Percentiles rank a stretch among this genome's conserved stretches.
phyloP scores from a whole-genome alignment of 2,888 invertebrate genomes.

The Osmoderma eremita region DNA sequence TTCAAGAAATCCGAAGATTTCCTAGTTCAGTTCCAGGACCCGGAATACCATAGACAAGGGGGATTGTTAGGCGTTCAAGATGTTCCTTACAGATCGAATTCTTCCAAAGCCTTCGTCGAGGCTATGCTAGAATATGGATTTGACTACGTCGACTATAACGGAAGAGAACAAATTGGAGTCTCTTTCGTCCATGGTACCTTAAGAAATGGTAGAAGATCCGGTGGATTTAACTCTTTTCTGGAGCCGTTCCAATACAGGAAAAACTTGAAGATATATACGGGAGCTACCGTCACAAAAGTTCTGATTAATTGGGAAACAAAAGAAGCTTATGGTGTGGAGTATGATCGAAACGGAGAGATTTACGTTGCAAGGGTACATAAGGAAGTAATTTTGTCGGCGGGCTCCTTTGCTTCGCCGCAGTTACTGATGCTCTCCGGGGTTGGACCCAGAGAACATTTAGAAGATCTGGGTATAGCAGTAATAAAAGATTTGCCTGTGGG shows the following conservation, averaged over 20 bases:
- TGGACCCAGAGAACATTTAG: slow-evolving; percentile 71
- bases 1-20: slow-evolving; percentile 61
- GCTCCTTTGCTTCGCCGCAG: slow-evolving; percentile 90
- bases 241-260: slow-evolving; percentile 68
- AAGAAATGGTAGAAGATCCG: slow-evolving; percentile 71
- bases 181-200: slow-evolving; percentile 71
- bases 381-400: slow-evolving; percentile 87
- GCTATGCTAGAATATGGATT: slow-evolving; percentile 75
- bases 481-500: slow-evolving; percentile 77
- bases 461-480: slow-evolving; percentile 68
- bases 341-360: slow-evolving; percentile 55
- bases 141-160: slow-evolving; percentile 75
- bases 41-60: slow-evolving; percentile 60
- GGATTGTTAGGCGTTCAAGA: slow-evolving; percentile 63
- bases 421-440: slow-evolving; percentile 87
- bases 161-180: slow-evolving; percentile 70
- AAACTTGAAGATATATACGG: slow-evolving; percentile 75
- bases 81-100: slow-evolving; percentile 60
- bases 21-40: slow-evolving; percentile 57
- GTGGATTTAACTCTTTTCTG: slow-evolving; percentile 74
- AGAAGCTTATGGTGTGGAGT: slow-evolving; percentile 75
- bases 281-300: slow-evolving; percentile 70
- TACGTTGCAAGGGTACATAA: slow-evolving; percentile 69
- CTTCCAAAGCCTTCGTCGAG: slow-evolving; percentile 68
- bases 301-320: slow-evolving; percentile 72